Evolutionary conservation across 2,797 vertebrate species (phyloP).

Genomic region (Antennarius maculatus): DNA sequence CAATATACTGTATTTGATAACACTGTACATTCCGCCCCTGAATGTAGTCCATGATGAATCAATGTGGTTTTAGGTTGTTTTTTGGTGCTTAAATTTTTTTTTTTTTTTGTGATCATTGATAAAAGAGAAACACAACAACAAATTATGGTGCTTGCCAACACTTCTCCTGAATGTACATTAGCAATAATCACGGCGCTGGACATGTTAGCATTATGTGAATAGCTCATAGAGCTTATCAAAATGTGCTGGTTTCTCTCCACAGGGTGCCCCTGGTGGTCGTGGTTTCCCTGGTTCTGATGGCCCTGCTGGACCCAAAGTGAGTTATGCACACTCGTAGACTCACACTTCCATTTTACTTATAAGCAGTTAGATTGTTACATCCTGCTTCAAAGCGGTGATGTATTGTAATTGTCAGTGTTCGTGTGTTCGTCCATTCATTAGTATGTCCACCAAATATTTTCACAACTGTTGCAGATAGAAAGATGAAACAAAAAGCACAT

Average conservation of each 20-base stretch:
- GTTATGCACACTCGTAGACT: constrained; percentile 27
- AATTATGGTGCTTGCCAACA: background rate
- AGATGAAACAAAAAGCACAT: no score
- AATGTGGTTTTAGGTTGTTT: background rate
- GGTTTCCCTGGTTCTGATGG: constrained; percentile 96
- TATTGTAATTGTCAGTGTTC: no score
- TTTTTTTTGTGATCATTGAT: background rate
- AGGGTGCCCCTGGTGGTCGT: constrained; percentile 93
- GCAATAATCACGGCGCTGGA: background rate
- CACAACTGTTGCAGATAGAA: no score
- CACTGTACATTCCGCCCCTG: background rate
- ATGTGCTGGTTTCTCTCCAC: constrained; percentile 39
- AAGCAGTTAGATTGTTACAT: background rate
- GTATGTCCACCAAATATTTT: no score
- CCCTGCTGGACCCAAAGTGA: constrained; percentile 89
- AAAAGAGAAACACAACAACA: background rate
- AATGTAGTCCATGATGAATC: background rate
- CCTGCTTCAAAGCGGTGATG: no score
- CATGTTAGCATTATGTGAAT: background rate
- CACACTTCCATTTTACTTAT: background rate
- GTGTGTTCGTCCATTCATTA: no score
- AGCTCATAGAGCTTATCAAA: constrained; percentile 11
- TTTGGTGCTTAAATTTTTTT: no score
- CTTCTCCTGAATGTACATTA: background rate
- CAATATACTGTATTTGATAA: background rate